A percentile compares a stretch with the other conserved stretches of the same genome.
phyloP scores from a whole-genome alignment of 2,888 invertebrate species.

The Arctia plantaginis region DNA sequence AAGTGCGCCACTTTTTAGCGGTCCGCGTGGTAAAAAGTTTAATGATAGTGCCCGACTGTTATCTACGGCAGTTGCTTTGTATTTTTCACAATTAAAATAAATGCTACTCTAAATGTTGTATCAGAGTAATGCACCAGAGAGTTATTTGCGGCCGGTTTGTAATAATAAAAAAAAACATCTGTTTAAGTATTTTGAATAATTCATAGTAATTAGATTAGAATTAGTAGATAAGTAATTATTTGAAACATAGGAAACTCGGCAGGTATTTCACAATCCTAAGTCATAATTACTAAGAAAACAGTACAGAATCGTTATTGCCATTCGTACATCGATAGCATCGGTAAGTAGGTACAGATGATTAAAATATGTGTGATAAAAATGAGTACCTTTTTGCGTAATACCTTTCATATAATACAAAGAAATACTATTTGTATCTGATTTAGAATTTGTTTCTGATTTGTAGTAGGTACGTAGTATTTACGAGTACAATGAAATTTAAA shows the following conservation, averaged over 20 bases:
- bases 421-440: neutral
- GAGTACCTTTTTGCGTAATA: neutral
- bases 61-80: conserved; percentile 50
- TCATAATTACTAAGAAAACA: too few species aligned
- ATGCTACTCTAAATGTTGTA: conserved; percentile 45
- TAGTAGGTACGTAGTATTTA: too few species aligned
- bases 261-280: too few species aligned
- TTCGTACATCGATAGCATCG: neutral
- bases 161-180: neutral
- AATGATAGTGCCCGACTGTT: conserved; percentile 63
- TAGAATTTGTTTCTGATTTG: too few species aligned
- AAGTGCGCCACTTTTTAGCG: conserved; percentile 69
- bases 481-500: too few species aligned
- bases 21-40: conserved; percentile 69
- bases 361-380: neutral
- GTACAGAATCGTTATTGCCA: neutral
- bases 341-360: neutral
- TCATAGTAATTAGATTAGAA: too few species aligned
- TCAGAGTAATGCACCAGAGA: conserved; percentile 20
- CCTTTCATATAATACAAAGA: conserved; percentile 28
- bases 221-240: neutral
- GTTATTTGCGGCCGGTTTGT: neutral
- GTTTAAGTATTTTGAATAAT: neutral
- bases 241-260: neutral
- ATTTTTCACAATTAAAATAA: conserved; percentile 54